Evolutionary conservation across 1,140 invertebrate species (phyloP).

Genomic region (Forficula auricularia): DNA sequence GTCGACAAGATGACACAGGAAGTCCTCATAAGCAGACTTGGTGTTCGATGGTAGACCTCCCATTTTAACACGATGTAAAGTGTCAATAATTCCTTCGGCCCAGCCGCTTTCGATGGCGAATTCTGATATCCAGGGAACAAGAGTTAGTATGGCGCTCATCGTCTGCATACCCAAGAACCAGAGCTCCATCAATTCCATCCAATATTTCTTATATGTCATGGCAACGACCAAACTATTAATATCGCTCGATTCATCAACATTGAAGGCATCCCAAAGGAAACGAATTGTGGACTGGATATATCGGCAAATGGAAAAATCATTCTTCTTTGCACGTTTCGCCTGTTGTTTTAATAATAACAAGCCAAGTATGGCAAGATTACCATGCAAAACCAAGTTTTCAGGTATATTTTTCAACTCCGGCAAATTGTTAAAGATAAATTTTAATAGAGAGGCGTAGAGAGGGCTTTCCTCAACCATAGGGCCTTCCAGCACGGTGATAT

Average conservation of each 20-base stretch:
- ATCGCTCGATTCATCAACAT: slow-evolving; percentile 69
- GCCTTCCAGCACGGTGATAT: slow-evolving; percentile 70
- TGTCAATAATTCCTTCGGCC: slow-evolving; percentile 68
- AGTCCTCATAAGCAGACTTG: slow-evolving; percentile 77
- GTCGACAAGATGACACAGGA: slow-evolving; percentile 65
- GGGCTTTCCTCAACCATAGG: slow-evolving; percentile 58
- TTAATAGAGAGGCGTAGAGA: slow-evolving; percentile 58
- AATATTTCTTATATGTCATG: slow-evolving; percentile 67
- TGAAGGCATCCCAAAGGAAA: slow-evolving; percentile 83
- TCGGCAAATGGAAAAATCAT: slow-evolving; percentile 69
- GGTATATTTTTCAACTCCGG: slow-evolving; percentile 65
- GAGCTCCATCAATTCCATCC: slow-evolving; percentile 74
- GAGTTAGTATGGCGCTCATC: slow-evolving; percentile 55
- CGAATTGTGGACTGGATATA: slow-evolving; percentile 74
- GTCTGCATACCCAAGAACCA: slow-evolving; percentile 92
- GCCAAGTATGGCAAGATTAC: slow-evolving; percentile 66
- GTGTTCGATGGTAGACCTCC: slow-evolving; percentile 63
- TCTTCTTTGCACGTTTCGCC: slow-evolving; percentile 59
- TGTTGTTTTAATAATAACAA: slow-evolving; percentile 69
- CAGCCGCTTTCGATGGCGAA: slow-evolving; percentile 84
- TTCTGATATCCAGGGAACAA: slow-evolving; percentile 74
- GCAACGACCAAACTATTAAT: slow-evolving; percentile 60
- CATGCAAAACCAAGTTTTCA: slow-evolving; percentile 66
- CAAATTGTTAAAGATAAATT: slow-evolving; percentile 74
- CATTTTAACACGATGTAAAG: slow-evolving; percentile 59